Evolutionary conservation across 2,888 invertebrate genomes (phyloP).

Genomic region (Mamestra brassicae): DNA sequence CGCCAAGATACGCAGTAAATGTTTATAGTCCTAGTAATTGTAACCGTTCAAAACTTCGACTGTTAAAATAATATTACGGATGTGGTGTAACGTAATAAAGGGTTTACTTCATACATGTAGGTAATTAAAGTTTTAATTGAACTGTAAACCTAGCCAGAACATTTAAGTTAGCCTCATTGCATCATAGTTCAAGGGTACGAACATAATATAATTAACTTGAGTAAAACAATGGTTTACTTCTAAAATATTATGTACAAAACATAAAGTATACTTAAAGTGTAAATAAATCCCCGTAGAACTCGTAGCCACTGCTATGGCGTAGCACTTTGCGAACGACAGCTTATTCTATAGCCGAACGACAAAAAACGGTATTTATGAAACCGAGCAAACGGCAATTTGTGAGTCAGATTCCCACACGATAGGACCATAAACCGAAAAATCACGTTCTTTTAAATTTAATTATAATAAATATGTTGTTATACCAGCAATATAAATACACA

Average conservation of each 20-base stretch:
- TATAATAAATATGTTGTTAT: too few species aligned
- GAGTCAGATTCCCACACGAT: too few species aligned
- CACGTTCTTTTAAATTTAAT: too few species aligned
- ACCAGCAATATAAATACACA: too few species aligned
- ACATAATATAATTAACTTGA: background rate
- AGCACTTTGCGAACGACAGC: constrained; percentile 23
- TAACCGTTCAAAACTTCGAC: constrained; percentile 32
- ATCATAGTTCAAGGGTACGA: background rate
- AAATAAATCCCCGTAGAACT: too few species aligned
- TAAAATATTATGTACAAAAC: background rate
- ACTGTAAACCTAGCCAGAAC: background rate
- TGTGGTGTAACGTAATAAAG: constrained; percentile 12
- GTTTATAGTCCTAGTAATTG: constrained; percentile 38
- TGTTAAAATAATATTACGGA: constrained; percentile 45
- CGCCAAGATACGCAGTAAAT: constrained; percentile 34
- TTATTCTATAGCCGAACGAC: background rate
- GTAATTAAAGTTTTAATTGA: constrained; percentile 42
- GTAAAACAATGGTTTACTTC: background rate
- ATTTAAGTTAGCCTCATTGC: background rate
- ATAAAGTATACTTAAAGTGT: too few species aligned
- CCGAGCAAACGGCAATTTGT: background rate
- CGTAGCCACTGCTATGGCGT: constrained; percentile 29
- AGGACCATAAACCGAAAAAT: too few species aligned
- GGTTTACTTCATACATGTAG: background rate
- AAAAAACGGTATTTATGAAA: background rate